A percentile compares a stretch with the other conserved stretches of the same genome.
phyloP scores from a whole-genome alignment of 2,888 invertebrate genomes.

The Orthonevra nobilis region DNA sequence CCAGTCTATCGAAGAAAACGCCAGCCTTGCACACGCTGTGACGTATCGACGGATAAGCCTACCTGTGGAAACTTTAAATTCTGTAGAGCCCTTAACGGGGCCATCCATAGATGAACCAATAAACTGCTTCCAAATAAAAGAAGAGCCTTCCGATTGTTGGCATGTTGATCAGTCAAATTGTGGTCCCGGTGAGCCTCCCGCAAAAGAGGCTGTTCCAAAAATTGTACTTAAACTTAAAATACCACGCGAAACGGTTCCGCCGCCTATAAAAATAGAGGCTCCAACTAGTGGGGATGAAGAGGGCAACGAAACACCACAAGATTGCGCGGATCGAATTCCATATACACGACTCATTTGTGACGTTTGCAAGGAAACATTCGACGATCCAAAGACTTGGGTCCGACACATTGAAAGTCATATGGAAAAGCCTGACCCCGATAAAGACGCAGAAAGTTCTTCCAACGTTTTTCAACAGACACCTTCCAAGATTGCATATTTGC shows the following conservation, averaged over 20 bases:
- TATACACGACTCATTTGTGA: slow-evolving; percentile 91
- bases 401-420: slow-evolving; percentile 91
- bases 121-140: slow-evolving; percentile 79
- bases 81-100: not conserved
- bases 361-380: slow-evolving; percentile 91
- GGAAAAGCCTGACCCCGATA: slow-evolving; percentile 81
- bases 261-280: slow-evolving; percentile 71
- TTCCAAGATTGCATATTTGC: slow-evolving; percentile 74
- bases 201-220: slow-evolving; percentile 21
- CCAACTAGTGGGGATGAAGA: slow-evolving; percentile 58
- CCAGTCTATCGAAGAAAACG: slow-evolving; percentile 44
- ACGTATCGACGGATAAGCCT: slow-evolving; percentile 48
- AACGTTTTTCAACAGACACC: slow-evolving; percentile 50
- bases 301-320: slow-evolving; percentile 77
- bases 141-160: slow-evolving; percentile 88
- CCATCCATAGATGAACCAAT: slow-evolving; percentile 18
- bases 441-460: slow-evolving; percentile 36
- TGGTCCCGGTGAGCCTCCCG: slow-evolving; percentile 13
- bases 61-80: slow-evolving; percentile 18
- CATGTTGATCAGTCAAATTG: slow-evolving; percentile 30
- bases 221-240: slow-evolving; percentile 42
- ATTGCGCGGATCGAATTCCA: slow-evolving; percentile 77
- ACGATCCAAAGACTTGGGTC: slow-evolving; percentile 90
- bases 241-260: slow-evolving; percentile 38
- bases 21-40: slow-evolving; percentile 7